Base-by-base conservation (phyloP, 2,797 vertebrate genomes). In the Hipposideros larvatus region DNA sequence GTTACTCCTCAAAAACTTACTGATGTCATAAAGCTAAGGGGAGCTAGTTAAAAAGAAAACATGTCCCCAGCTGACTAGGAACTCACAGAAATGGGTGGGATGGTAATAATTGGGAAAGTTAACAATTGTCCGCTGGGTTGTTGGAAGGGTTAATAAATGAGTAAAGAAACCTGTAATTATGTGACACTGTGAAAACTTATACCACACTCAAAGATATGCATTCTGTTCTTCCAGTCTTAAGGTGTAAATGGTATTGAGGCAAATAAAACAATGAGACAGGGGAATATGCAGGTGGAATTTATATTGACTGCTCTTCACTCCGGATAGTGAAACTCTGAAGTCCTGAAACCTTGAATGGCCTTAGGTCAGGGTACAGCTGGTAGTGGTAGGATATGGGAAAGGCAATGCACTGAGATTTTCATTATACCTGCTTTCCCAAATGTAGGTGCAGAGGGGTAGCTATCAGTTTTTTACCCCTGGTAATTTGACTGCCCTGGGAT, bases 251-350 rank as follows among this genome's bases (percentile, higher is more conserved):
- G 89, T 96, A 37, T 96, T 96, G 97, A 98, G 95, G 87, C 73
- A 97, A 98, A 98, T 61, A 43, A 97, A 97, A 94, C 91, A 96
- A 63, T 74, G 71, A 97, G 85, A 84, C 87, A 89, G 46, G 2
- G 2, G 51, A 98, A 65, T 97, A 65, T 4, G 2, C 98, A 94
- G 75, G 80, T 89, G n/a, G 78, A 97, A 96, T 97, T 98, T 97
- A 85, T 95, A 91, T 59, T 96, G 73, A 90, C 79, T 98, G 55
- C 19, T 95, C 86, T 98, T 97, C 90, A 97, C 55, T 87, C 90
- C 74, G 97, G 73, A 96, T 90, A 95, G 65, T 88, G 74, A 84
- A 96, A 97, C 85, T 97, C 22, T 11, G 34, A 90, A 94, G 91
- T 97, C 92, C 94, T 94, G 94, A 98, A 90, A 96, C 94, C 95